Conservation (phyloP, 64 coral and sea anemone genomes). For the Trachythela sp. region DNA sequence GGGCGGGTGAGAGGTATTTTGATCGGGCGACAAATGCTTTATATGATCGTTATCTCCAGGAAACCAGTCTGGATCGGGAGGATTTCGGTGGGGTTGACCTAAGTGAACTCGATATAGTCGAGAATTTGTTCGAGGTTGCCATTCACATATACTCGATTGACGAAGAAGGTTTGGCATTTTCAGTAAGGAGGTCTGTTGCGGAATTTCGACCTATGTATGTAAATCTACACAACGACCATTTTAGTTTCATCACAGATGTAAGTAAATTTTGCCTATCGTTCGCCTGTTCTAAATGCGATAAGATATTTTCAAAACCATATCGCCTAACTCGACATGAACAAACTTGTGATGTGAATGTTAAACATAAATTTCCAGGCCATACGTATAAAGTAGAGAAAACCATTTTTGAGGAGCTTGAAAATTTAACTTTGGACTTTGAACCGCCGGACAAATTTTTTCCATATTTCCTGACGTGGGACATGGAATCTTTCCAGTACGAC, state of each 20-base stretch:
- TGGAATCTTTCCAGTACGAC: not conserved
- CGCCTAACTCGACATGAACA: not conserved
- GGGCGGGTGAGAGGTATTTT: not conserved
- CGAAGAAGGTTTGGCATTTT: not conserved
- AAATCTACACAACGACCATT: not conserved
- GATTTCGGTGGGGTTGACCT: not conserved
- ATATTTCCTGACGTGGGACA: not conserved
- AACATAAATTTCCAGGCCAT: not conserved
- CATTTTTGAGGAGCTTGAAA: not conserved
- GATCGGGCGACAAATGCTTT: not conserved
- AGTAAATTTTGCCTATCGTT: not conserved
- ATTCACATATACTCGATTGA: not conserved
- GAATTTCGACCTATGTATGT: not conserved
- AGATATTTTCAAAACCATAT: not conserved
- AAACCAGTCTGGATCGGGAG: not conserved
- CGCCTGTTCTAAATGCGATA: constrained; percentile 5
- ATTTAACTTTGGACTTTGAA: not conserved
- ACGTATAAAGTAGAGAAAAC: not conserved
- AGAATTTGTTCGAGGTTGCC: not conserved
- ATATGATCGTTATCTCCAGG: not conserved
- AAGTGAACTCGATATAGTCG: not conserved
- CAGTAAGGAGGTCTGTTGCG: not conserved
- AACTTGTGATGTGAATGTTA: not conserved
- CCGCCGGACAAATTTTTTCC: not conserved
- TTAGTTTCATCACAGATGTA: not conserved